These are phyloP conservation scores for Oligia fasciuncula DNA, from an alignment of 2,888 invertebrate genomes.

Conservation along the genomic window DNA sequence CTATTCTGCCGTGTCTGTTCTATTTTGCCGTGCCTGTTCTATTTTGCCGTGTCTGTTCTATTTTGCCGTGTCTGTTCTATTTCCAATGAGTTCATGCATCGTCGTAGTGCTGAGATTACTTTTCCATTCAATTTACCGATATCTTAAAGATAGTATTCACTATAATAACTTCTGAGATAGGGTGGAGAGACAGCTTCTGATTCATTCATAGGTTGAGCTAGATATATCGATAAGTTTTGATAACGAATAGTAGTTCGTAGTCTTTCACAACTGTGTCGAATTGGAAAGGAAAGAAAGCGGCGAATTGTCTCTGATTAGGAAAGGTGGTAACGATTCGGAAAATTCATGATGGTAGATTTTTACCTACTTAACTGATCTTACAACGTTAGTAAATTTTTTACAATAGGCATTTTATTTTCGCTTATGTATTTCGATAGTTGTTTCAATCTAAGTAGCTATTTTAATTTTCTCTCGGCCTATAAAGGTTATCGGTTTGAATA, in stretches of 20 bases:
- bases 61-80: not conserved
- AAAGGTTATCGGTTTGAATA: not conserved
- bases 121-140: slow-evolving; percentile 34
- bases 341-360: not conserved
- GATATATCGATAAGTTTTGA: slow-evolving; percentile 39
- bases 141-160: slow-evolving; percentile 46
- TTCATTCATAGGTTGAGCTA: slow-evolving; percentile 30
- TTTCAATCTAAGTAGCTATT: not conserved
- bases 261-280: slow-evolving; percentile 13
- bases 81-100: slow-evolving; percentile 3
- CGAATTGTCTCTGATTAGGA: not conserved
- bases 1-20: too few species aligned
- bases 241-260: slow-evolving; percentile 20
- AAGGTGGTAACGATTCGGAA: not conserved
- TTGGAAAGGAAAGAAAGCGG: slow-evolving; percentile 32
- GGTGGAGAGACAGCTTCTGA: slow-evolving; percentile 31
- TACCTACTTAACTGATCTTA: not conserved
- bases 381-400: too few species aligned
- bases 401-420: too few species aligned
- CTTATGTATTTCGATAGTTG: too few species aligned
- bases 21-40: too few species aligned
- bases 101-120: not conserved
- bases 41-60: too few species aligned
- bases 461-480: not conserved
- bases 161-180: slow-evolving; percentile 54